Base-by-base conservation (phyloP, 2,888 invertebrate genomes). In the Caenorhabditis sp. region DNA sequence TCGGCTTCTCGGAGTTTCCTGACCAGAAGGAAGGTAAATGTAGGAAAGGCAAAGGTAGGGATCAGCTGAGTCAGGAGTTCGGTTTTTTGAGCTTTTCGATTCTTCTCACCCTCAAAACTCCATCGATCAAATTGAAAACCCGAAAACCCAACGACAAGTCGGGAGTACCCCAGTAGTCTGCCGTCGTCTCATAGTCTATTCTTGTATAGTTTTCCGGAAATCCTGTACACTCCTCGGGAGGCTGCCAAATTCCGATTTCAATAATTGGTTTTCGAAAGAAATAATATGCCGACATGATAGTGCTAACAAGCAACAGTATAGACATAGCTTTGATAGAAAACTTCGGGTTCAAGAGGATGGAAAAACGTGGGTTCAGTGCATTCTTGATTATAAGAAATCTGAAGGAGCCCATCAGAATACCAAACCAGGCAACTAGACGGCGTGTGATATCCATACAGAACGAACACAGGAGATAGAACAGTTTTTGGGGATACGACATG, bases 301-400 rank as follows among this genome's bases (percentile, higher is more conserved):
- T 41, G 16, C 61, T 61, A 2, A 41, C 2, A 16, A 26, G 5
- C 24, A 41, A 41, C 0, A 16, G 1, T 0, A 22, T 3, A 6
- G 44, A 16, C 41, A 61, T 61, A 19, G 14, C 10, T 31, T 61
- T 61, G 2, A 61, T 1, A 4, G 41, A 41, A 24, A 41, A 61
- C 16, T 10, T 19, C 5, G 61, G 41, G 5, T 26, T 14, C 14
- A 35, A 41, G 6, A 24, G 24, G 5, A 10, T 22, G 0, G 35
- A 14, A 3, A 61, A 38, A 4, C 22, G 22, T 6, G 59, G 59
- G 16, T 61, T 61, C 22, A 61, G 19, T 8, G 59, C 19, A 22
- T 44, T 61, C 44, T 22, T 61, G 16, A 61, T 24, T 10, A 61
- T 61, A 5, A 61, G 12, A 41, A 24, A 41, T 61, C 61, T 22